Evolutionary conservation across 1,140 invertebrate species (phyloP).

Genomic region (Hestina assimilis): DNA sequence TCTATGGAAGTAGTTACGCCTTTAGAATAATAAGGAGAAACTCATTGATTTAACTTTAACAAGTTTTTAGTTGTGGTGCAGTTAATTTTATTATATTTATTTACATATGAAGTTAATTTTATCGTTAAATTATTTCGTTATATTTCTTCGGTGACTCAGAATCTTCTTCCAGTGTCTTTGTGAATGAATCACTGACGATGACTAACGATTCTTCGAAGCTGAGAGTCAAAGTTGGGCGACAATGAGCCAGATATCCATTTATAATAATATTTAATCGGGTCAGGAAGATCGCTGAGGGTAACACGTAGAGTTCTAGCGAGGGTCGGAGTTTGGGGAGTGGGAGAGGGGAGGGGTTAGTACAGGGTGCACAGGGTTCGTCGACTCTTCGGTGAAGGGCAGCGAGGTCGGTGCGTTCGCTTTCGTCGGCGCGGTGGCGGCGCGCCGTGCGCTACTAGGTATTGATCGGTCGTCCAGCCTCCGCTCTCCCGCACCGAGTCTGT

Average conservation of each 20-base stretch:
- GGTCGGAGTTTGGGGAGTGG: constrained; percentile 23
- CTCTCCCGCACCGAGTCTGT: constrained; percentile 34
- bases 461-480: constrained; percentile 53
- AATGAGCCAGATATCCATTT: constrained; percentile 27
- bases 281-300: constrained; percentile 56
- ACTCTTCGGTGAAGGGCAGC: constrained; percentile 71
- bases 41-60: constrained; percentile 23
- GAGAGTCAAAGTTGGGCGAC: constrained; percentile 16
- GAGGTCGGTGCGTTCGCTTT: constrained; percentile 73
- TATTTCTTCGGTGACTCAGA: constrained; percentile 4
- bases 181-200: constrained; percentile 14
- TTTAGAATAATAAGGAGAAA: constrained; percentile 36
- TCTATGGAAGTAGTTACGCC: constrained; percentile 17
- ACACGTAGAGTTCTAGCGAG: constrained; percentile 41
- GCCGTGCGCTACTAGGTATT: constrained; percentile 43
- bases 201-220: constrained; percentile 15
- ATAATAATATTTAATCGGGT: constrained; percentile 59
- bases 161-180: not conserved
- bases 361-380: constrained; percentile 60
- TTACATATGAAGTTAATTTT: not conserved
- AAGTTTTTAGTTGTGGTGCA: constrained; percentile 11
- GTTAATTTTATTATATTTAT: not conserved
- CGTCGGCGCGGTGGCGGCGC: constrained; percentile 52
- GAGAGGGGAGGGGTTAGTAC: constrained; percentile 22
- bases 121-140: not conserved